Percentiles rank a stretch among this genome's conserved stretches.
Evolutionary conservation across 2,113 vertebrate species (phyloP).

Genomic region (Danio rerio): DNA sequence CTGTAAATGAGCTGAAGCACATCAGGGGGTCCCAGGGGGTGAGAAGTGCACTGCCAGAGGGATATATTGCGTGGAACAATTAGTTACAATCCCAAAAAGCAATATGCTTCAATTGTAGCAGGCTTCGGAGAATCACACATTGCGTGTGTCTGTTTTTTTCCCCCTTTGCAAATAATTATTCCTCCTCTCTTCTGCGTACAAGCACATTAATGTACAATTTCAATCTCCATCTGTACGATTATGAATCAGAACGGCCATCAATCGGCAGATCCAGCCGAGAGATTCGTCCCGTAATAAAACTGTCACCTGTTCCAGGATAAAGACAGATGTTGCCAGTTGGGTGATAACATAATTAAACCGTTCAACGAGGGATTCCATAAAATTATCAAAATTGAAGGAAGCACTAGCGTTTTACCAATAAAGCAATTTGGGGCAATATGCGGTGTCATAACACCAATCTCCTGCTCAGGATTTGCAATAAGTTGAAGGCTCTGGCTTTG

Average conservation of each 20-base stretch:
- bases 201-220: conserved; percentile 78
- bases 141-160: conserved; percentile 55
- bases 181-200: conserved; percentile 64
- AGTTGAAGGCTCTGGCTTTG: conserved; percentile 64
- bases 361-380: conserved; percentile 84
- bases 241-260: conserved; percentile 86
- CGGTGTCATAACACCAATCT: conserved; percentile 82
- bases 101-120: conserved; percentile 61
- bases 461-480: conserved; percentile 79
- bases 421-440: conserved; percentile 85
- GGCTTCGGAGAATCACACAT: conserved; percentile 41
- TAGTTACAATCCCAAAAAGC: conserved; percentile 55
- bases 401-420: conserved; percentile 87
- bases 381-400: conserved; percentile 86
- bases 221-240: conserved; percentile 82
- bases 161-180: conserved; percentile 68
- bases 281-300: conserved; percentile 87
- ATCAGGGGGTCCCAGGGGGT: conserved; percentile 14
- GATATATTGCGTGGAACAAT: conserved; percentile 60
- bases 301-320: conserved; percentile 85
- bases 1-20: conserved; percentile 9
- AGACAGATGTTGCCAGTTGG: conserved; percentile 87
- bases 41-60: conserved; percentile 47
- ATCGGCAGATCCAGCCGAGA: conserved; percentile 84
- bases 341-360: conserved; percentile 87